Evolutionary conservation across 2,888 invertebrate species (phyloP).

Genomic region (Brassicogethes aeneus): DNA sequence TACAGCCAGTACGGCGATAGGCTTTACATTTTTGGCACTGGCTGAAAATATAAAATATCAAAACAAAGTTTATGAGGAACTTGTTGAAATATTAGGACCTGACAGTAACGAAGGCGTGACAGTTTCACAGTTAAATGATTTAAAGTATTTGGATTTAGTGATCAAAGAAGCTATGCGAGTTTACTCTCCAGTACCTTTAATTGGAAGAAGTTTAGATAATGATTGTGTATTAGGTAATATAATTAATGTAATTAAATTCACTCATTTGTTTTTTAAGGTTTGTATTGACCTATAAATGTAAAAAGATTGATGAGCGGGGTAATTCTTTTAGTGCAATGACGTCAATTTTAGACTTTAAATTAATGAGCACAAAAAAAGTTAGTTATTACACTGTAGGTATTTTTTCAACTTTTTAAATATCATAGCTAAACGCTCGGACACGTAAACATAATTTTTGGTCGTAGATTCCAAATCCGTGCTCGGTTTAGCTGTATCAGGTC

Average conservation of each 20-base stretch:
- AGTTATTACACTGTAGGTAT: no score
- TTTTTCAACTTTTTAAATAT: no score
- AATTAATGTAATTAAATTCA: no score
- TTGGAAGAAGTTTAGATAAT: constrained; percentile 40
- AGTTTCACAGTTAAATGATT: constrained; percentile 27
- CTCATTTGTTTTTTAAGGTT: not conserved
- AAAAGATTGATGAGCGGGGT: no score
- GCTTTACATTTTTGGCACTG: constrained; percentile 44
- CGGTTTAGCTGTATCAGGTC: no score
- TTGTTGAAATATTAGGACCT: constrained; percentile 24
- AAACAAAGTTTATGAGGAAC: constrained; percentile 28
- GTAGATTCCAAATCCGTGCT: no score
- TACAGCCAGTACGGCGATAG: constrained; percentile 46
- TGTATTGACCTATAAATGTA: no score
- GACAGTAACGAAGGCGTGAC: constrained; percentile 25
- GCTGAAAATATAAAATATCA: constrained; percentile 44
- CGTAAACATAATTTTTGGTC: no score
- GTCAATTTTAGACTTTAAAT: no score
- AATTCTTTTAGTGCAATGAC: no score
- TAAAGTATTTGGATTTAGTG: constrained; percentile 47
- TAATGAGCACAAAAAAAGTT: no score
- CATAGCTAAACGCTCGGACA: no score
- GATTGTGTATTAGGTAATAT: constrained; percentile 31
- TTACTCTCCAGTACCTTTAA: constrained; percentile 46
- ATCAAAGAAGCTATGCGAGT: constrained; percentile 50